These are phyloP conservation scores for Aulostomus chinensis DNA, from an alignment of 2,797 vertebrate species.

Conservation along the genomic window DNA sequence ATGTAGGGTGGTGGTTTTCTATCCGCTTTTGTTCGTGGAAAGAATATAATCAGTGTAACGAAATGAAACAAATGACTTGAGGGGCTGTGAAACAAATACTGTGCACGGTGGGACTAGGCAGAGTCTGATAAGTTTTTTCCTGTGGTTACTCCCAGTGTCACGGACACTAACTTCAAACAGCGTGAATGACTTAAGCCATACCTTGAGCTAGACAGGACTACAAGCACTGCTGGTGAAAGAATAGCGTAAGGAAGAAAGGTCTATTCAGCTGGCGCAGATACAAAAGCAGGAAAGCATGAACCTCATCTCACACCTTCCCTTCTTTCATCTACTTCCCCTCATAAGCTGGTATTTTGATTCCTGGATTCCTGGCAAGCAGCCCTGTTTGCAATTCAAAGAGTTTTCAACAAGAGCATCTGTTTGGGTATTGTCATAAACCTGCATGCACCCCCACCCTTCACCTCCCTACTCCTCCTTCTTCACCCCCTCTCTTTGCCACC, in stretches of 20 bases:
- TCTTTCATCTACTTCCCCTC: conserved; percentile 69
- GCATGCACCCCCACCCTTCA: conserved; percentile 54
- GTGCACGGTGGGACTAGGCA: conserved; percentile 43
- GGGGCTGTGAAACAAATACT: conserved; percentile 60
- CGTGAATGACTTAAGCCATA: conserved; percentile 51
- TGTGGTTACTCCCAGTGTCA: conserved; percentile 61
- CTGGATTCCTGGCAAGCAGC: conserved; percentile 65
- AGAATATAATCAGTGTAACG: conserved; percentile 67
- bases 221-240: conserved; percentile 43
- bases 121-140: conserved; percentile 72
- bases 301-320: conserved; percentile 71
- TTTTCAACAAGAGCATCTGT: conserved; percentile 78
- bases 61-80: conserved; percentile 77
- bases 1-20: conserved; percentile 46
- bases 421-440: conserved; percentile 80
- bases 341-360: conserved; percentile 74
- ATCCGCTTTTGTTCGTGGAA: conserved; percentile 69
- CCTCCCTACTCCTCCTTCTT: conserved; percentile 23
- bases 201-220: conserved; percentile 32
- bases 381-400: conserved; percentile 69
- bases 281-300: conserved; percentile 75
- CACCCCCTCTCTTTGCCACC: conserved; percentile 22
- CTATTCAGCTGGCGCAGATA: conserved; percentile 56
- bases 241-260: conserved; percentile 55
- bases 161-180: conserved; percentile 63